Conservation (phyloP, 2,888 invertebrate species). For the Agapetus fuscipes region DNA sequence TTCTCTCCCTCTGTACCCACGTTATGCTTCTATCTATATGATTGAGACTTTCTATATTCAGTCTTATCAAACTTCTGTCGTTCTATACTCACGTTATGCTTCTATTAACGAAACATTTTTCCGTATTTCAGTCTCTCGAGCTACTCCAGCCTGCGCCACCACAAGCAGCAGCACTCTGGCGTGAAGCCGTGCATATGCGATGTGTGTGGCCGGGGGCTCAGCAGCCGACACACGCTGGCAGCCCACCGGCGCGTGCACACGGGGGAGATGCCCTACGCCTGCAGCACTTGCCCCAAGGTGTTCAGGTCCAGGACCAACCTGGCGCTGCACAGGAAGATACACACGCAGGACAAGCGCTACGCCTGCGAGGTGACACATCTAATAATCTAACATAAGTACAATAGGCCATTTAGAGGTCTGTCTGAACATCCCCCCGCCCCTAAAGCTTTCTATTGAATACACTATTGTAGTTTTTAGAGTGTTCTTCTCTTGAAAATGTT, state of each 20-base stretch:
- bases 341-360: constrained; percentile 16
- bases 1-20: too few relatives aligned
- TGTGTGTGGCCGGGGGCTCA: constrained; percentile 16
- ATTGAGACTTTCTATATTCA: too few relatives aligned
- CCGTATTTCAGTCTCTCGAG: constrained; percentile 17
- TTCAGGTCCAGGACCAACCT: constrained; percentile 19
- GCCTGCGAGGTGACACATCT: constrained; percentile 18
- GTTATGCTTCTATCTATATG: too few relatives aligned
- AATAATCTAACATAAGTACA: too few relatives aligned
- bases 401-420: too few relatives aligned
- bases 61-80: too few relatives aligned
- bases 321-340: constrained; percentile 14
- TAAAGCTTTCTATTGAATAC: too few relatives aligned
- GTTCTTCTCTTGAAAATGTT: too few relatives aligned
- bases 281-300: constrained; percentile 13
- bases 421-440: too few relatives aligned
- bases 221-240: constrained; percentile 14
- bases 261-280: constrained; percentile 18
- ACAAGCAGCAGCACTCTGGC: constrained; percentile 11
- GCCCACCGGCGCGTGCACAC: constrained; percentile 19
- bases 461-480: too few relatives aligned
- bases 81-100: too few relatives aligned
- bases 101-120: too few relatives aligned
- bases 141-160: constrained; percentile 6
- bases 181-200: constrained; percentile 15